These are phyloP conservation scores for Philereme transversata DNA, from an alignment of 2,888 invertebrate genomes.

Conservation along the genomic window DNA sequence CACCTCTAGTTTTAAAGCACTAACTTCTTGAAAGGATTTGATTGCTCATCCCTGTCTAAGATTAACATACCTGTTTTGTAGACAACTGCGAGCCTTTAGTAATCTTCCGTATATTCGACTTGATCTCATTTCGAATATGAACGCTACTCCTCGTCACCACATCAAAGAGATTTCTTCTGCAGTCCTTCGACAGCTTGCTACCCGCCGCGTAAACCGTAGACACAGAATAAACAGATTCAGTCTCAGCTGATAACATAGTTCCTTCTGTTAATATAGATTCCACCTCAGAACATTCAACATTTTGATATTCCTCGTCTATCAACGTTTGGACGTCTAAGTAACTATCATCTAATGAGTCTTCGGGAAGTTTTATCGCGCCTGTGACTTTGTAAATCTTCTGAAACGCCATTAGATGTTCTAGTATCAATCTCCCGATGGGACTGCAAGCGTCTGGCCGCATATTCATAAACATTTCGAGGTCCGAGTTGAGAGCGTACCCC, in stretches of 20 bases:
- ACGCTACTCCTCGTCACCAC: conserved; percentile 71
- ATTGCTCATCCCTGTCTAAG: background rate
- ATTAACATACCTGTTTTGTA: conserved; percentile 65
- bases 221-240: conserved; percentile 71
- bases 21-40: too few species aligned
- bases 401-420: conserved; percentile 81
- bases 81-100: conserved; percentile 77
- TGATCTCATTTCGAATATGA: conserved; percentile 69
- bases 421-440: conserved; percentile 80
- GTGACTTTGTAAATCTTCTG: conserved; percentile 76
- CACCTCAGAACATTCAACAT: conserved; percentile 71
- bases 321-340: conserved; percentile 70
- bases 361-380: conserved; percentile 57
- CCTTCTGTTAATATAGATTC: conserved; percentile 72
- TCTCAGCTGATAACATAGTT: conserved; percentile 69
- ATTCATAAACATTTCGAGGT: conserved; percentile 84
- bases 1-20: too few species aligned
- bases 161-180: conserved; percentile 74
- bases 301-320: conserved; percentile 78
- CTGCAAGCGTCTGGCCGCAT: conserved; percentile 84
- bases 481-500: conserved; percentile 83
- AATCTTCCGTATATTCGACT: conserved; percentile 72
- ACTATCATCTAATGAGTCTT: conserved; percentile 65
- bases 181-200: conserved; percentile 65
- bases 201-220: conserved; percentile 71